Conservation (phyloP, 2,888 invertebrate genomes). For the Leptopilina drosophilae region DNA sequence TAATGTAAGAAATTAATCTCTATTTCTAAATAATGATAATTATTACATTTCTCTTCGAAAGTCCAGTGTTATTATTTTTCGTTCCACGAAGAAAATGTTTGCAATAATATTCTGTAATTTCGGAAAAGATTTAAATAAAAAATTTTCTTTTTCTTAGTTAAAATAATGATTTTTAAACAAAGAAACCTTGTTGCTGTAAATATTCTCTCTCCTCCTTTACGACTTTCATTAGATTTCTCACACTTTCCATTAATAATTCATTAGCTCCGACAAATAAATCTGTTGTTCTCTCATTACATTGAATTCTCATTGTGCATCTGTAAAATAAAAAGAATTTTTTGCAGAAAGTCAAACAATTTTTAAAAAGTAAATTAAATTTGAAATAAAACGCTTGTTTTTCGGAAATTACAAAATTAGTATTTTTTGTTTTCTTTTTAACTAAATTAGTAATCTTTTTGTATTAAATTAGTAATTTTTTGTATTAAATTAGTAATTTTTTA, state of each 20-base stretch:
- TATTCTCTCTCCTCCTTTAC: constrained; percentile 26
- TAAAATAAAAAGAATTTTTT: neutral
- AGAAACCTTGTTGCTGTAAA: constrained; percentile 32
- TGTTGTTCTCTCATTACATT: neutral
- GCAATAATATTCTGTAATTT: constrained; percentile 18
- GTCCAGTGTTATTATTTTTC: neutral
- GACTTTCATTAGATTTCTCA: constrained; percentile 1
- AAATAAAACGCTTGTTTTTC: no score
- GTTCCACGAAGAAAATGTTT: neutral
- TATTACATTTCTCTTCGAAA: constrained; percentile 15
- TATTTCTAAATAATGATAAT: neutral
- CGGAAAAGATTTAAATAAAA: neutral
- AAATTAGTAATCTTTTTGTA: neutral
- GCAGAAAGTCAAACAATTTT: no score
- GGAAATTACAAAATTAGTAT: no score
- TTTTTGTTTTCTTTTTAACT: neutral
- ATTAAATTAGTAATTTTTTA: neutral
- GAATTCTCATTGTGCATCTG: constrained; percentile 5
- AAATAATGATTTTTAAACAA: neutral
- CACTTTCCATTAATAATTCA: constrained; percentile 24
- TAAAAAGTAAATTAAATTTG: no score
- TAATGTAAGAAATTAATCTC: neutral
- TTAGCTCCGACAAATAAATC: neutral
- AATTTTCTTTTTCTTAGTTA: neutral
- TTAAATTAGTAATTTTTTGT: neutral